Percentiles rank a stretch among this genome's conserved stretches.
Conservation (phyloP, 2,888 invertebrate species). For the Corbicula japonica region DNA sequence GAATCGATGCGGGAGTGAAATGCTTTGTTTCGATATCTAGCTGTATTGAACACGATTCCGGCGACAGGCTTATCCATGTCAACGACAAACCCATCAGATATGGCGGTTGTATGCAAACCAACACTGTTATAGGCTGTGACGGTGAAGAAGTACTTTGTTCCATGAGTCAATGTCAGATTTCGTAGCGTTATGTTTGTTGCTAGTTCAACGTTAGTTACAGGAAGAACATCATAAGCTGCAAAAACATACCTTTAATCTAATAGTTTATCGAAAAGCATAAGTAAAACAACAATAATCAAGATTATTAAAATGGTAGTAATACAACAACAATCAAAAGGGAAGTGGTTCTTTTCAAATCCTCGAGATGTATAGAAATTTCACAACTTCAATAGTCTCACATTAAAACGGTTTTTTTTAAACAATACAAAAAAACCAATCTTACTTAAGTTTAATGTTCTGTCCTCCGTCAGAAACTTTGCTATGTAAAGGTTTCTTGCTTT, state of each 20-base stretch:
- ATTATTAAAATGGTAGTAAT: background rate
- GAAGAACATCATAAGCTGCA: slow-evolving; percentile 57
- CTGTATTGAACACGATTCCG: slow-evolving; percentile 60
- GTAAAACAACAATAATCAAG: background rate
- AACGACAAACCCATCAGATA: slow-evolving; percentile 58
- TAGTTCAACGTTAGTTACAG: slow-evolving; percentile 26
- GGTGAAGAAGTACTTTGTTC: slow-evolving; percentile 57
- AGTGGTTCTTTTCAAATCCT: background rate
- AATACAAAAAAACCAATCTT: background rate
- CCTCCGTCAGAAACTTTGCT: background rate
- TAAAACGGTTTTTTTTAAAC: background rate
- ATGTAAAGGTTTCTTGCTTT: background rate
- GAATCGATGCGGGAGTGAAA: slow-evolving; percentile 12
- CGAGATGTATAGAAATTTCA: background rate
- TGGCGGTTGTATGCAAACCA: slow-evolving; percentile 34
- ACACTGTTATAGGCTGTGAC: slow-evolving; percentile 59
- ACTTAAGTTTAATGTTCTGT: too few species aligned
- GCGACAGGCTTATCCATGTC: slow-evolving; percentile 51
- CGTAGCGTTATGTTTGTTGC: slow-evolving; percentile 25
- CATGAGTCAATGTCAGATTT: slow-evolving; percentile 40
- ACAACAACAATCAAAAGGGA: background rate
- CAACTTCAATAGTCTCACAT: background rate
- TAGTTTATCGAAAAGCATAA: background rate
- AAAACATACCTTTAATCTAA: background rate
- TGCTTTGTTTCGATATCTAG: background rate